Evolutionary conservation across 1,140 invertebrate genomes (phyloP).

Genomic region (Paraescarpia echinospica): DNA sequence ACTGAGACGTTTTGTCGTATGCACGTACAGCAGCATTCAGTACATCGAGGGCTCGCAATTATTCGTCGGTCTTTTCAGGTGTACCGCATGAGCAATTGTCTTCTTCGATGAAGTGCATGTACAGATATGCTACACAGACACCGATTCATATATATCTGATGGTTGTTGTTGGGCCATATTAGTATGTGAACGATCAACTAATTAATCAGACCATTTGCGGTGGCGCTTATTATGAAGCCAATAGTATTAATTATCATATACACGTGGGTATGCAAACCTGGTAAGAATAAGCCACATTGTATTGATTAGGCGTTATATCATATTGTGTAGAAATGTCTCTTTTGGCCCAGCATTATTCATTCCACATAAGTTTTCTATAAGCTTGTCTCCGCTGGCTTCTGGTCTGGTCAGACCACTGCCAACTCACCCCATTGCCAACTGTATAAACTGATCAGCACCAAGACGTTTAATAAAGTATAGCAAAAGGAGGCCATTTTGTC

Average conservation of each 20-base stretch:
- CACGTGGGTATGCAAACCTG: background rate
- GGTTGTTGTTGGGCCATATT: background rate
- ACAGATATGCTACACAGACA: background rate
- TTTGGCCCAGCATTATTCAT: background rate
- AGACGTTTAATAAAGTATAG: too few relatives aligned
- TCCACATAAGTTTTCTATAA: background rate
- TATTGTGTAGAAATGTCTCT: background rate
- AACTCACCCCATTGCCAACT: too few relatives aligned
- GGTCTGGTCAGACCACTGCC: too few relatives aligned
- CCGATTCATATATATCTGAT: background rate
- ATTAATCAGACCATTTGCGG: background rate
- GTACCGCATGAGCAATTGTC: background rate
- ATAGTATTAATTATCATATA: background rate
- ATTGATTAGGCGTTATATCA: background rate
- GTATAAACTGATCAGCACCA: too few relatives aligned
- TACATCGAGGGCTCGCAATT: background rate
- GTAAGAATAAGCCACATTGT: background rate
- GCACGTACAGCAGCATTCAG: background rate
- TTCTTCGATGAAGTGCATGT: background rate
- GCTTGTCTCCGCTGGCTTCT: too few relatives aligned
- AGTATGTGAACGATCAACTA: background rate
- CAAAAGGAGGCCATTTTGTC: too few relatives aligned
- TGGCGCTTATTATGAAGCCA: background rate
- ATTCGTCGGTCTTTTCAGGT: background rate
- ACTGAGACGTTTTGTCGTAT: background rate